Percentiles rank a stretch among this genome's conserved stretches.
These are phyloP conservation scores for Phylloscopus trochilus DNA, from an alignment of 2,113 vertebrate species.

Conservation along the genomic window DNA sequence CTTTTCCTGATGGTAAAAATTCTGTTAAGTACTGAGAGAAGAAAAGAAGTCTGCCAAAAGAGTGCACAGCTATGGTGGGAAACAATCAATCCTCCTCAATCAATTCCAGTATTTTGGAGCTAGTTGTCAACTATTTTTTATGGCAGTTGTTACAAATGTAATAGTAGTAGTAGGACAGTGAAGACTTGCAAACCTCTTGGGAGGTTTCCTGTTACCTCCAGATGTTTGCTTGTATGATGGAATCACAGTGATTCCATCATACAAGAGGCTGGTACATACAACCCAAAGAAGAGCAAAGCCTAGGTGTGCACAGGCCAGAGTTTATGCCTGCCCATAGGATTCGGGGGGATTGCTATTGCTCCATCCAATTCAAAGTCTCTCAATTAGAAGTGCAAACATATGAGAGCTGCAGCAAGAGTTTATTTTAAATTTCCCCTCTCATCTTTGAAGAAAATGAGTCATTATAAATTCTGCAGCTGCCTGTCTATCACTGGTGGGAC, in stretches of 20 bases:
- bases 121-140: slow-evolving; percentile 13
- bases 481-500: slow-evolving; percentile 46
- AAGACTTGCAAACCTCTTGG: neutral
- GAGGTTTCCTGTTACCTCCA: neutral
- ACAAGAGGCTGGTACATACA: neutral
- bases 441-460: slow-evolving; percentile 22
- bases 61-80: neutral
- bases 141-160: slow-evolving; percentile 1
- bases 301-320: neutral
- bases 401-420: neutral
- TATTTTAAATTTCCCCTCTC: slow-evolving; percentile 34
- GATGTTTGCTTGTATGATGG: no score
- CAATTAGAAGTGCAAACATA: neutral
- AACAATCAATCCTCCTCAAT: neutral
- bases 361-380: neutral
- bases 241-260: neutral
- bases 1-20: slow-evolving; percentile 17
- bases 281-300: neutral
- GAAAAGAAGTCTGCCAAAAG: slow-evolving; percentile 1
- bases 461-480: slow-evolving; percentile 46
- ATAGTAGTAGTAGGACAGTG: neutral
- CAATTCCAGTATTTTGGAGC: slow-evolving; percentile 29
- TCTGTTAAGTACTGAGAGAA: slow-evolving; percentile 17
- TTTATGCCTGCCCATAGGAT: neutral
- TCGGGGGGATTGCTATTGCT: neutral